Evolutionary conservation across 2,113 vertebrate genomes (phyloP).

Genomic region (Theristicus caerulescens): DNA sequence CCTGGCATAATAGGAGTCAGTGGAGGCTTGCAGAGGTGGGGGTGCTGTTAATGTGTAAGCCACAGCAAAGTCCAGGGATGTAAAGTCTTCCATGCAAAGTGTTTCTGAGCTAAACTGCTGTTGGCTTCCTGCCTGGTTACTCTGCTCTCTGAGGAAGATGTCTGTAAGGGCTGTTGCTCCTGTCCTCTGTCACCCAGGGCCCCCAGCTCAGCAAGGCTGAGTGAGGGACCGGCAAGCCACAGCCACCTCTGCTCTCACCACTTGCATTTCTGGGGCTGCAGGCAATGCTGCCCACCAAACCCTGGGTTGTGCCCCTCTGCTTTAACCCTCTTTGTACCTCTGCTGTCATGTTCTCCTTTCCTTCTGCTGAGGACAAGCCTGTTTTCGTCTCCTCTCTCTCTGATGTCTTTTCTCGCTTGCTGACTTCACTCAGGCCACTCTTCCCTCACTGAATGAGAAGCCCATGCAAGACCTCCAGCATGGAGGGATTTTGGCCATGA

Average conservation of each 20-base stretch:
- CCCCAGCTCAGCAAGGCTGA: neutral
- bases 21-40: neutral
- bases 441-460: neutral
- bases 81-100: neutral
- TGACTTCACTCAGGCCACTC: neutral
- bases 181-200: neutral
- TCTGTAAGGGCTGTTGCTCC: constrained; percentile 12
- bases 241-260: neutral
- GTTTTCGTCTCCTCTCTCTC: neutral
- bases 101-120: neutral
- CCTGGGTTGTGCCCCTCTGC: neutral
- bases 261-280: neutral
- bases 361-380: neutral
- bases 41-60: constrained; percentile 49
- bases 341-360: neutral
- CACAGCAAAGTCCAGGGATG: neutral
- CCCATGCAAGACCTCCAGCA: neutral
- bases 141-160: constrained; percentile 10
- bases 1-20: neutral
- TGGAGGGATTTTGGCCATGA: neutral
- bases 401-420: neutral
- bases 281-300: neutral
- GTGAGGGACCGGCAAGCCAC: neutral
- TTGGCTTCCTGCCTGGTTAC: neutral
- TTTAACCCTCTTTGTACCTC: neutral